These are phyloP conservation scores for Polypterus bichir DNA, from an alignment of 2,113 vertebrate species.

Conservation along the genomic window DNA sequence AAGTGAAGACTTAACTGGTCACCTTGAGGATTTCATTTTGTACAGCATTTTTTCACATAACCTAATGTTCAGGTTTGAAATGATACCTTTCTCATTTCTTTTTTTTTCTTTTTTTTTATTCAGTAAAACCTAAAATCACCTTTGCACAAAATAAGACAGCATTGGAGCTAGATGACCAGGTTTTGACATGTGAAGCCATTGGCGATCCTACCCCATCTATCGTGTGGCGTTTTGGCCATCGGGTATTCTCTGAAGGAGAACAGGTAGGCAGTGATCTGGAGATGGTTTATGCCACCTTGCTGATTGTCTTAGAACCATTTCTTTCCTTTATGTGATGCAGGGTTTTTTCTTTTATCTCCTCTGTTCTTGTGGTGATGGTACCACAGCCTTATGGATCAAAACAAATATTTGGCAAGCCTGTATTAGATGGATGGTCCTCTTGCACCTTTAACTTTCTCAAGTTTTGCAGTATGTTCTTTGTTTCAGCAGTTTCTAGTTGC, in stretches of 20 bases:
- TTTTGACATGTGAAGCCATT: slow-evolving; percentile 86
- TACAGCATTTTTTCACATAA: background rate
- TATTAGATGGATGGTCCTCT: no score
- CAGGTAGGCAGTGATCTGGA: slow-evolving; percentile 57
- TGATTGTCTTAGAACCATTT: no score
- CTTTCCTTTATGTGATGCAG: no score
- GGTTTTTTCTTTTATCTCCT: no score
- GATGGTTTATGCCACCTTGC: background rate
- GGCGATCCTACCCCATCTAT: slow-evolving; percentile 93
- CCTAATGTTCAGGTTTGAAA: background rate
- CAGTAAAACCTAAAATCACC: slow-evolving; percentile 93
- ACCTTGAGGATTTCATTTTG: background rate
- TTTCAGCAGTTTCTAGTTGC: no score
- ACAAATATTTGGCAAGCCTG: no score
- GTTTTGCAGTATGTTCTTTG: no score
- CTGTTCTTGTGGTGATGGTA: no score
- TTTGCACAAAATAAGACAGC: slow-evolving; percentile 83
- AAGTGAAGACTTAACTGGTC: background rate
- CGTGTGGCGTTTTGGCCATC: slow-evolving; percentile 72
- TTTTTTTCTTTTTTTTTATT: slow-evolving; percentile 16
- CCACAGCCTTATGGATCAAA: no score
- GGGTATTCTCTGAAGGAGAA: slow-evolving; percentile 80
- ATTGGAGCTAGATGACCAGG: slow-evolving; percentile 84
- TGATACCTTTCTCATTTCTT: no score
- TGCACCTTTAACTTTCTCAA: no score